phyloP scores from a whole-genome alignment of 2,888 invertebrate species.

The Xestia xanthographa region DNA sequence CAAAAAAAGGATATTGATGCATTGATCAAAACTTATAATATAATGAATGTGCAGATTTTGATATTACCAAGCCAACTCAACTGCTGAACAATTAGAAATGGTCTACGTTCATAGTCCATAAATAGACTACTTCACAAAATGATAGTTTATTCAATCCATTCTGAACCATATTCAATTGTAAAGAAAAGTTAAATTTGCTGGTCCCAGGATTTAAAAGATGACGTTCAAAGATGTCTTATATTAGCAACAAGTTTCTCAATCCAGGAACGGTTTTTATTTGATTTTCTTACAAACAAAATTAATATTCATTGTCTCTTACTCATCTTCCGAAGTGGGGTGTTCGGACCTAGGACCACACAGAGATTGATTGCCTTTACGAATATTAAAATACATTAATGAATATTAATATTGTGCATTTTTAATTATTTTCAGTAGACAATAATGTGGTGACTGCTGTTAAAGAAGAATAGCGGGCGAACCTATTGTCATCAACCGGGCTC shows the following conservation, averaged over 20 bases:
- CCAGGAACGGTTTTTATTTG: neutral
- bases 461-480: too few species aligned
- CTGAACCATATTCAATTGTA: neutral
- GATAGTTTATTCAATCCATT: neutral
- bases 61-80: neutral
- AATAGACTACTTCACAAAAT: neutral
- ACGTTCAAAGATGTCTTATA: neutral
- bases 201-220: neutral
- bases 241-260: neutral
- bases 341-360: slow-evolving; percentile 23
- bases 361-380: slow-evolving; percentile 32
- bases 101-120: neutral
- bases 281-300: neutral
- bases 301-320: neutral
- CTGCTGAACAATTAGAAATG: neutral
- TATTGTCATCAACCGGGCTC: too few species aligned
- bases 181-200: neutral
- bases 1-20: neutral
- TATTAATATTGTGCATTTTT: slow-evolving; percentile 16
- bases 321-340: neutral
- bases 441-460: neutral
- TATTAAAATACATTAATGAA: slow-evolving; percentile 27
- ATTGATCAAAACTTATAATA: neutral
- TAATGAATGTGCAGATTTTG: neutral
- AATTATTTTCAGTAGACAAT: slow-evolving; percentile 11